A percentile compares a stretch with the other conserved stretches of the same genome.
phyloP scores from a whole-genome alignment of 1,140 invertebrate genomes.

The Stratiolaelaps scimitus region DNA sequence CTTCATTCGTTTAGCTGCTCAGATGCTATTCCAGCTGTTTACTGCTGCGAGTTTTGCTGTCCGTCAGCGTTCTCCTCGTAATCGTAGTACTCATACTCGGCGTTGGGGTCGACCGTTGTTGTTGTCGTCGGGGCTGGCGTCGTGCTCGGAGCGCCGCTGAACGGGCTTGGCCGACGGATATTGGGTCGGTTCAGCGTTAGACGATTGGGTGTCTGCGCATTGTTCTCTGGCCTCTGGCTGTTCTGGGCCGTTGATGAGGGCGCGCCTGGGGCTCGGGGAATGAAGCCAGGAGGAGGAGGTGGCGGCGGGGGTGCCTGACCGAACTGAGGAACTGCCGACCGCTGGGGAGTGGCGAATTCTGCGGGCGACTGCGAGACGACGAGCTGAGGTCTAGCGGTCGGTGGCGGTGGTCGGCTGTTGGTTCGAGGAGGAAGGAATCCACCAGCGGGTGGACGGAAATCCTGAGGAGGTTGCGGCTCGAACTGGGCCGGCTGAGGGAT shows the following conservation, averaged over 20 bases:
- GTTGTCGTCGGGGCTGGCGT: slow-evolving; percentile 20
- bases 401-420: slow-evolving; percentile 1
- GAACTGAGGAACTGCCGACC: neutral
- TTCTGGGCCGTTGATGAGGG: neutral
- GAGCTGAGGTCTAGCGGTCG: neutral
- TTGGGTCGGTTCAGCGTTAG: slow-evolving; percentile 1
- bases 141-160: slow-evolving; percentile 18
- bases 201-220: neutral
- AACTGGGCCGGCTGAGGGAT: slow-evolving; percentile 6
- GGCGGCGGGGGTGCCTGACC: slow-evolving; percentile 11
- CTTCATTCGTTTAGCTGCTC: no score
- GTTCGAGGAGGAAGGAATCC: slow-evolving; percentile 8
- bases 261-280: slow-evolving; percentile 27
- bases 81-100: slow-evolving; percentile 27
- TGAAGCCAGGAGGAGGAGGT: slow-evolving; percentile 13
- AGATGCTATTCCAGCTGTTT: neutral
- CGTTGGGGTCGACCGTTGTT: slow-evolving; percentile 20
- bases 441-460: slow-evolving; percentile 1
- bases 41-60: slow-evolving; percentile 14
- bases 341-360: neutral
- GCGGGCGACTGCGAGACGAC: no score
- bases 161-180: slow-evolving; percentile 15
- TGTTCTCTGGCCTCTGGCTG: neutral
- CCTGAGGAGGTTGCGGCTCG: neutral
- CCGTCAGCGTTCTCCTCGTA: slow-evolving; percentile 20